Evolutionary conservation across 2,113 vertebrate genomes (phyloP), one percentile per base, ranked within the genome.

Genomic region (Hoplias malabaricus): DNA sequence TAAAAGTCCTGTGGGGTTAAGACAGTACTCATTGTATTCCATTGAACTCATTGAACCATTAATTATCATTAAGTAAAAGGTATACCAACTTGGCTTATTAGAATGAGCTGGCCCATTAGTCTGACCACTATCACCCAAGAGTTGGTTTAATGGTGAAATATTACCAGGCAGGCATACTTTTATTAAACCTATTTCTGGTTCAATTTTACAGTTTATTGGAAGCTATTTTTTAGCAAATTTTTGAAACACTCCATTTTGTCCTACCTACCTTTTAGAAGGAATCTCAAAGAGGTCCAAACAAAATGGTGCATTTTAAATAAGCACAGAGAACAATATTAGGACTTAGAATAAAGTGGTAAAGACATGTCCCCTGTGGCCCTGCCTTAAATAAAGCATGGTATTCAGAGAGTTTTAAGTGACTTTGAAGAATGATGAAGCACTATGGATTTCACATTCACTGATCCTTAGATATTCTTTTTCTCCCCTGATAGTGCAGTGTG

Each of bases 401-500:
- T 27, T 27, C 23, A 16, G 43, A 46, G 13, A 14, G 43, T 46
- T 5, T 16, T 3, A 4, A 38, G 61, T 19, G 31, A 66, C 10
- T 53, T 25, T 27, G 8, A 59, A 69, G 38, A 40, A 12, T 36
- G 38, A 14, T 46, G 2, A 42, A 8, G 12, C 34, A 5, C 6
- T 46, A 12, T 36, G 16, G 57, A 33, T 34, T 61, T 9, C 12
- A 48, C 13, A 31, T 34, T 61, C 33, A 43, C 40, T 43, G 38
- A 42, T 56, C 63, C 21, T 77, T 27, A 77, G 27, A 31, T 23
- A 53, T 2, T 36, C 57, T 33, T 65, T 46, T 16, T 59, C 63
- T 68, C 54, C 62, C 27, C 36, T 36, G 57, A 33, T 19, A 19
- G 54, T 21, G 5, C 57, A 33, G 13, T 13, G 31, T 69, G 50